A percentile compares a stretch with the other conserved stretches of the same genome.
Conservation (phyloP, 2,113 vertebrate species). For the Grammomys dolichurus region DNA sequence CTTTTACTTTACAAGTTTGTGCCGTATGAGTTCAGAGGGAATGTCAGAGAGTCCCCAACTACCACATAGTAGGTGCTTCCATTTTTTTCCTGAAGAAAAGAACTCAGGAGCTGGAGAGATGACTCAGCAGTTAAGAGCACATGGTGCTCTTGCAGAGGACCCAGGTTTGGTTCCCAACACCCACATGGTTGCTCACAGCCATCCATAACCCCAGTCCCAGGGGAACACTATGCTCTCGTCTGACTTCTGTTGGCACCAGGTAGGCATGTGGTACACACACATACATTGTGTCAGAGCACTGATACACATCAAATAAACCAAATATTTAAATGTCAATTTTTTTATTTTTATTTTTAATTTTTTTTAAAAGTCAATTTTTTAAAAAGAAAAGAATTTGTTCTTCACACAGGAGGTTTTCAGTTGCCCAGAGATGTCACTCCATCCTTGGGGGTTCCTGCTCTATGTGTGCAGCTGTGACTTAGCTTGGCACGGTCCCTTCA, state of each 20-base stretch:
- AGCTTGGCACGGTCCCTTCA: not conserved
- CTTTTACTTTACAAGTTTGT: slow-evolving; percentile 6
- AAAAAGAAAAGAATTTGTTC: not conserved
- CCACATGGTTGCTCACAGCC: not conserved
- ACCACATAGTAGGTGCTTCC: not conserved
- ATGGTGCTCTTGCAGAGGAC: not conserved
- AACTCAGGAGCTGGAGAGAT: not conserved
- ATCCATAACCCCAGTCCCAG: not conserved
- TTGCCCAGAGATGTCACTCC: not conserved
- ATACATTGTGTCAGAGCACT: not conserved
- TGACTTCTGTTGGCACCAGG: not conserved
- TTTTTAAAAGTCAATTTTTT: not conserved
- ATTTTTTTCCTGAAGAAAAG: not conserved
- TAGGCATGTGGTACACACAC: not conserved
- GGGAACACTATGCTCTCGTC: not conserved
- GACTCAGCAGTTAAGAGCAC: not conserved
- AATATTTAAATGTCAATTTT: not conserved
- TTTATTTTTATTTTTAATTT: too few species aligned
- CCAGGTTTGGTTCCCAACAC: not conserved
- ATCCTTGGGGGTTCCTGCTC: too few species aligned
- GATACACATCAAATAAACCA: not conserved
- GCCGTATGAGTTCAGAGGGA: not conserved
- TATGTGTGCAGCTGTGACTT: not conserved
- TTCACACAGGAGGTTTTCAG: not conserved
- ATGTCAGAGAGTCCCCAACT: not conserved